Conservation (phyloP, 2,113 vertebrate genomes). For the Prionailurus viverrinus region DNA sequence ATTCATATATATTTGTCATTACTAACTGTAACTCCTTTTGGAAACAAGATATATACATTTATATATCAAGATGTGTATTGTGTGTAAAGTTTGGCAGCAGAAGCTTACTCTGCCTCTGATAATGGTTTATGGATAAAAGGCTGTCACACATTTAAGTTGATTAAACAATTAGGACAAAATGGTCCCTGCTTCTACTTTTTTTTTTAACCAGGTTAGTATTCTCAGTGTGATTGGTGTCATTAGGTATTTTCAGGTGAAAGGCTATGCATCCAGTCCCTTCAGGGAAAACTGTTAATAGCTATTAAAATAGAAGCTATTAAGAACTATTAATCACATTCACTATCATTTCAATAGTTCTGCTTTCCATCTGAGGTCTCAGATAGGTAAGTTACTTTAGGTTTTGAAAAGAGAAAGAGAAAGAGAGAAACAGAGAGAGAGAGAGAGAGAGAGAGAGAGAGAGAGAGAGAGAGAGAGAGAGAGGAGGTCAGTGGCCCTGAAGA, state of each 20-base stretch:
- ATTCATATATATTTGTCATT: neutral
- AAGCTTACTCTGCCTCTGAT: neutral
- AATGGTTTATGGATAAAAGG: neutral
- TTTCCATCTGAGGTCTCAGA: neutral
- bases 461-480: neutral
- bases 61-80: neutral
- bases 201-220: neutral
- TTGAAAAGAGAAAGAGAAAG: neutral
- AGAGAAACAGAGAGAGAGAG: neutral
- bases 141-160: neutral
- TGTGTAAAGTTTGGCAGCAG: neutral
- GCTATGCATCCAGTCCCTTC: neutral
- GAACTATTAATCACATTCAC: constrained; percentile 68
- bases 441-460: neutral
- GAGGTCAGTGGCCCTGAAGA: neutral
- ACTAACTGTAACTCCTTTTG: neutral
- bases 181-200: neutral
- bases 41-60: neutral
- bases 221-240: neutral
- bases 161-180: constrained; percentile 6
- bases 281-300: constrained; percentile 57
- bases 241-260: constrained; percentile 52
- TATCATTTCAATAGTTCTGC: neutral
- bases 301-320: constrained; percentile 68
- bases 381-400: neutral